Percentiles rank a stretch among this genome's conserved stretches.
Evolutionary conservation across 64 coral and sea anemone species (phyloP).

Genomic region (Orbicella faveolata): DNA sequence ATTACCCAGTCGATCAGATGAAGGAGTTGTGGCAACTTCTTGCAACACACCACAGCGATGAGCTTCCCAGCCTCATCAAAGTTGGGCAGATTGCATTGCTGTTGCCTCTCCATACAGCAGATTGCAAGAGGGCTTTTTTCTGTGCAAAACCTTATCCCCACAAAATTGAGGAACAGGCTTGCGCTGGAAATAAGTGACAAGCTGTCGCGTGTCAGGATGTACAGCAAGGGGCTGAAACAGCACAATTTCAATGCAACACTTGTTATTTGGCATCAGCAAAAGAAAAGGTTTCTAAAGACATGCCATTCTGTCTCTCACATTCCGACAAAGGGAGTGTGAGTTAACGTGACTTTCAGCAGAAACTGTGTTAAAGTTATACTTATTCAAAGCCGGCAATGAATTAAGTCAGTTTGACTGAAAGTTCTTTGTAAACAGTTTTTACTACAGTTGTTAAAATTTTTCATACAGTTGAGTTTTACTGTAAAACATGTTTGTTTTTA

Average conservation of each 20-base stretch:
- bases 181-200: conserved; percentile 54
- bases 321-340: too few species aligned
- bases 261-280: conserved; percentile 17
- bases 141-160: conserved; percentile 18
- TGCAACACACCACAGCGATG: conserved; percentile 29
- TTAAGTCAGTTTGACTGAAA: too few species aligned
- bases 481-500: too few species aligned
- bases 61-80: conserved; percentile 50
- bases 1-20: conserved; percentile 44
- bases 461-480: too few species aligned
- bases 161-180: conserved; percentile 61
- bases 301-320: too few species aligned
- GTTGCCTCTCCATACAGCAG: conserved; percentile 50
- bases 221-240: conserved; percentile 13
- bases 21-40: conserved; percentile 39
- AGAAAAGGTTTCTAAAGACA: conserved; percentile 1
- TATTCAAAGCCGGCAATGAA: too few species aligned
- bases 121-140: conserved; percentile 53
- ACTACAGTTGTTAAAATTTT: too few species aligned
- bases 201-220: not conserved
- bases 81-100: conserved; percentile 37
- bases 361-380: too few species aligned
- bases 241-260: conserved; percentile 4
- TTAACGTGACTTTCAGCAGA: too few species aligned
- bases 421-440: too few species aligned